Conservation (phyloP, 1,140 invertebrate species). For the Wasmannia auropunctata region DNA sequence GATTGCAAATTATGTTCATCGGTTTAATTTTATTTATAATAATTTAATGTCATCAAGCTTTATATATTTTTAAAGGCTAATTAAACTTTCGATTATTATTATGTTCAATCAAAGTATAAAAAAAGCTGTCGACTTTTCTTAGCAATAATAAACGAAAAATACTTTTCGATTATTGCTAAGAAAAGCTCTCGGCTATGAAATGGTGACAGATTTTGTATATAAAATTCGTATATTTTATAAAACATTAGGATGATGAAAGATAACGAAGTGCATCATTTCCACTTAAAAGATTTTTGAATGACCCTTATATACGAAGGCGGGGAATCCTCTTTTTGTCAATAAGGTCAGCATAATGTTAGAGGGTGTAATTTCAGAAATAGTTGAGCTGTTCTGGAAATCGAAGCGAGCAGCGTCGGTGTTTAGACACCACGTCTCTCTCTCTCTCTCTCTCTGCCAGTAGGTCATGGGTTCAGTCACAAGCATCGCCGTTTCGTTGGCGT, state of each 20-base stretch:
- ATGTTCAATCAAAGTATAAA: neutral
- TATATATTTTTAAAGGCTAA: neutral
- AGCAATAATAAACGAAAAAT: too few species aligned
- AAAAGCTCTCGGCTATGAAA: neutral
- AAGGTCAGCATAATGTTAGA: constrained; percentile 43
- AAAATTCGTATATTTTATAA: constrained; percentile 8
- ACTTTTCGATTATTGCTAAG: neutral
- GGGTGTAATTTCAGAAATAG: constrained; percentile 53
- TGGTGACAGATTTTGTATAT: neutral
- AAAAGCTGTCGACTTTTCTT: neutral
- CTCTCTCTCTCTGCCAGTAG: constrained; percentile 34
- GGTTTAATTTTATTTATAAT: neutral
- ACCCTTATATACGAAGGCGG: neutral
- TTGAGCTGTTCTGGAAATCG: constrained; percentile 32
- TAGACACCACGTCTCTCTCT: constrained; percentile 25
- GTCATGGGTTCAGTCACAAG: constrained; percentile 53
- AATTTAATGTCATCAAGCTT: neutral
- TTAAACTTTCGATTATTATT: neutral
- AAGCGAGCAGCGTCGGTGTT: constrained; percentile 16
- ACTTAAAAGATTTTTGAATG: constrained; percentile 16
- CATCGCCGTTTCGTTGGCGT: constrained; percentile 42
- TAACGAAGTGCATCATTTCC: neutral
- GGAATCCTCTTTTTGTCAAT: constrained; percentile 1
- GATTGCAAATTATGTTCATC: constrained; percentile 3
- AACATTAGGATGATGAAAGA: neutral